Conservation (phyloP, 2,888 invertebrate genomes). For the Dicycla oo region DNA sequence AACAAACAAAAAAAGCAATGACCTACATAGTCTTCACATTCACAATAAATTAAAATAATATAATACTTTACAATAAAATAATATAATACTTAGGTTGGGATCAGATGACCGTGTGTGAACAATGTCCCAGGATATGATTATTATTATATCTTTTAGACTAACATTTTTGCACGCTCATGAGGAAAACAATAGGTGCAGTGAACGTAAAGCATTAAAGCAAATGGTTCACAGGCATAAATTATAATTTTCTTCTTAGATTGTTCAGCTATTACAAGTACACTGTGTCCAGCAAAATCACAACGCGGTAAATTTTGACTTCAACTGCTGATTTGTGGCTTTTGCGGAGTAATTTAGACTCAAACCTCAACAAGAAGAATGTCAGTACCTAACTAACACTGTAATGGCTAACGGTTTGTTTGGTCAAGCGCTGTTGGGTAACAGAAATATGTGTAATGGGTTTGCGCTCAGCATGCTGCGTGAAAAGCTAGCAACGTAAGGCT, state of each 20-base stretch:
- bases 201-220: background rate
- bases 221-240: background rate
- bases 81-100: too few relatives aligned
- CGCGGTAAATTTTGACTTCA: constrained; percentile 13
- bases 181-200: background rate
- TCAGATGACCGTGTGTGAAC: too few relatives aligned
- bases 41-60: too few relatives aligned
- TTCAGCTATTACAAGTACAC: background rate
- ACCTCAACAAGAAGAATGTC: constrained; percentile 26
- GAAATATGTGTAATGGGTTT: constrained; percentile 40
- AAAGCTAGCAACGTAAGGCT: constrained; percentile 11
- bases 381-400: constrained; percentile 24
- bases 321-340: constrained; percentile 26
- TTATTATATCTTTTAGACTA: too few relatives aligned
- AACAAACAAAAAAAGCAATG: too few relatives aligned
- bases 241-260: background rate
- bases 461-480: constrained; percentile 28
- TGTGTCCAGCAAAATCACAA: constrained; percentile 11
- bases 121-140: too few relatives aligned
- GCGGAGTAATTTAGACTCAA: constrained; percentile 8
- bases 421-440: constrained; percentile 42
- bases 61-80: too few relatives aligned
- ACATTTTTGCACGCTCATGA: background rate
- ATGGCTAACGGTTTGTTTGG: constrained; percentile 47
- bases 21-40: too few relatives aligned